phyloP scores from a whole-genome alignment of 2,113 vertebrate genomes.

The Aix galericulata region DNA sequence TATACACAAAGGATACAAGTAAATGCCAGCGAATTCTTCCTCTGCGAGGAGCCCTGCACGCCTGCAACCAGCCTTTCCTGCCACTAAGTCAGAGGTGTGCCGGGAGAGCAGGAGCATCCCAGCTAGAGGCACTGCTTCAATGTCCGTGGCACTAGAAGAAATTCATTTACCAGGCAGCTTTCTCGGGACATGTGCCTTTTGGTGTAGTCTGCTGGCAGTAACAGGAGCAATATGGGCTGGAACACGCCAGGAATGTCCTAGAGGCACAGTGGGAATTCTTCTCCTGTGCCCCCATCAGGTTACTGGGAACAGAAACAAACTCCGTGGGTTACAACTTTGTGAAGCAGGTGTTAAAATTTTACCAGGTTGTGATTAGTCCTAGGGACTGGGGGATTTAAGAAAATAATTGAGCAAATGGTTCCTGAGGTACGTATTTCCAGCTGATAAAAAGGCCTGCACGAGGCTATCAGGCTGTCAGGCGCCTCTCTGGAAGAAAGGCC shows the following conservation, averaged over 20 bases:
- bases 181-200: background rate
- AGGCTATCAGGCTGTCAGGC: background rate
- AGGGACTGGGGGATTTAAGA: background rate
- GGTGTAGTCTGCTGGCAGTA: background rate
- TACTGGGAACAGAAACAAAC: background rate
- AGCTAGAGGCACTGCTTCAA: constrained; percentile 31
- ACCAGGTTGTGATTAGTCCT: background rate
- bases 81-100: constrained; percentile 20
- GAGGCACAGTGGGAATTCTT: background rate
- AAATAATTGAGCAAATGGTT: background rate
- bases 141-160: constrained; percentile 5
- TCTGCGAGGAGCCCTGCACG: background rate
- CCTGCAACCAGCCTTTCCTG: constrained; percentile 8
- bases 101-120: background rate
- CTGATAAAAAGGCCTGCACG: background rate
- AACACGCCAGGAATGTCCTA: background rate
- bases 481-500: background rate
- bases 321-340: background rate
- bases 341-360: background rate
- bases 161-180: background rate
- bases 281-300: background rate
- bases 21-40: background rate
- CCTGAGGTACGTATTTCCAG: fast-evolving
- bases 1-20: background rate
- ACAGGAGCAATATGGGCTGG: background rate